phyloP scores from a whole-genome alignment of 2,888 invertebrate species.

The Taphrorychus bicolor region DNA sequence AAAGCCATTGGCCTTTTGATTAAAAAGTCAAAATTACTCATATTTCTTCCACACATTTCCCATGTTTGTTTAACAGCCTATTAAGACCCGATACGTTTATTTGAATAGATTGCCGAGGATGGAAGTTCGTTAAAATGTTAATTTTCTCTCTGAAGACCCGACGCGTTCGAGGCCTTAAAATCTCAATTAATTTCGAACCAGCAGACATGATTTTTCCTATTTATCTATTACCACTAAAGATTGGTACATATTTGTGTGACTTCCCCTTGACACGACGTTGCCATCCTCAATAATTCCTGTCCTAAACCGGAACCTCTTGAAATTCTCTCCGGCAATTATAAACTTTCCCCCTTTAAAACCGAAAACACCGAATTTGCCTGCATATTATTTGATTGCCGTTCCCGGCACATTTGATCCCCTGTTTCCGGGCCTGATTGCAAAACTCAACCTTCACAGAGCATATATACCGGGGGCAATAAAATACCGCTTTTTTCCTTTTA shows the following conservation, averaged over 20 bases:
- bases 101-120: conserved; percentile 23
- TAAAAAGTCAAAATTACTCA: conserved; percentile 28
- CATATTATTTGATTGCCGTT: too few species aligned
- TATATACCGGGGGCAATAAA: too few species aligned
- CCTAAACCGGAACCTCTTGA: neutral
- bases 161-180: conserved; percentile 17
- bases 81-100: conserved; percentile 23
- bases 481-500: too few species aligned
- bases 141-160: conserved; percentile 15
- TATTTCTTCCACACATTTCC: conserved; percentile 27
- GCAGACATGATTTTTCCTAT: too few species aligned
- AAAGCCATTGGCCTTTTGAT: conserved; percentile 31
- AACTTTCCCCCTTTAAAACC: neutral
- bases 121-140: conserved; percentile 32
- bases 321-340: neutral
- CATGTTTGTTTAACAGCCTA: conserved; percentile 34
- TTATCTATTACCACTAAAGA: too few species aligned
- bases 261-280: too few species aligned
- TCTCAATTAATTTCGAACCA: conserved; percentile 32
- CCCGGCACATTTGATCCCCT: too few species aligned
- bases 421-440: too few species aligned
- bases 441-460: too few species aligned
- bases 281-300: too few species aligned
- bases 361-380: too few species aligned
- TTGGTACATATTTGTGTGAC: too few species aligned